These are phyloP conservation scores for Nasua narica DNA, from an alignment of 2,797 vertebrate genomes.

Conservation along the genomic window DNA sequence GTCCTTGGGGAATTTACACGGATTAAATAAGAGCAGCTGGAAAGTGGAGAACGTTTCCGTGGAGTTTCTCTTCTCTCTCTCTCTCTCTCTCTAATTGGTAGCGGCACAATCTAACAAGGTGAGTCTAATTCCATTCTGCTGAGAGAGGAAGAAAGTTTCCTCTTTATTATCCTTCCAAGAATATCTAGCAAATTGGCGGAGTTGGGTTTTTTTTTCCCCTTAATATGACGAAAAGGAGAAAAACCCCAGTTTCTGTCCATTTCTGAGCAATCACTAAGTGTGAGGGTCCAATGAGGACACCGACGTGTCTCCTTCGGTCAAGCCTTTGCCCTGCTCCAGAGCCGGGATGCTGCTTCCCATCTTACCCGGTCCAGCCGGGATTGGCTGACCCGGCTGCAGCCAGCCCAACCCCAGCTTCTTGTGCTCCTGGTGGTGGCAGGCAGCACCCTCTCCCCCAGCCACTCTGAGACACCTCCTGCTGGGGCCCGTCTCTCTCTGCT, in stretches of 20 bases:
- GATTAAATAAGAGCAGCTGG: constrained; percentile 26
- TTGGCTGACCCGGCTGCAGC: neutral
- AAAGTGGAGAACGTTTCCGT: neutral
- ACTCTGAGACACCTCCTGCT: too few species aligned
- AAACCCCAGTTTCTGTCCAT: neutral
- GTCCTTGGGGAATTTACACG: constrained; percentile 47
- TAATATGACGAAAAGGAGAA: constrained; percentile 34
- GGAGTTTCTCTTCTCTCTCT: constrained; percentile 9
- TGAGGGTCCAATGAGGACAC: neutral
- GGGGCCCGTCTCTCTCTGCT: neutral
- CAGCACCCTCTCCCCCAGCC: fast-evolving
- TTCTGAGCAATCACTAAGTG: neutral
- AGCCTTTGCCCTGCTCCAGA: neutral
- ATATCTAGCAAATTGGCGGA: constrained; percentile 51
- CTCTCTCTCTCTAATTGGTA: constrained; percentile 58
- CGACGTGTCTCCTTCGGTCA: neutral
- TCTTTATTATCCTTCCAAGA: constrained; percentile 65
- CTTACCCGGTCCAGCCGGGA: neutral
- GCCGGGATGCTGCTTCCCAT: neutral
- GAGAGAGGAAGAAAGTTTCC: constrained; percentile 67
- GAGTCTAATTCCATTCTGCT: constrained; percentile 70
- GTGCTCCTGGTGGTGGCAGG: neutral
- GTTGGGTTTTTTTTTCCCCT: fast-evolving
- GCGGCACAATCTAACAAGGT: constrained; percentile 49
- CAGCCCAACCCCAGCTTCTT: neutral